These are phyloP conservation scores for Vesta saturnalis DNA, from an alignment of 2,888 invertebrate genomes.

Conservation along the genomic window DNA sequence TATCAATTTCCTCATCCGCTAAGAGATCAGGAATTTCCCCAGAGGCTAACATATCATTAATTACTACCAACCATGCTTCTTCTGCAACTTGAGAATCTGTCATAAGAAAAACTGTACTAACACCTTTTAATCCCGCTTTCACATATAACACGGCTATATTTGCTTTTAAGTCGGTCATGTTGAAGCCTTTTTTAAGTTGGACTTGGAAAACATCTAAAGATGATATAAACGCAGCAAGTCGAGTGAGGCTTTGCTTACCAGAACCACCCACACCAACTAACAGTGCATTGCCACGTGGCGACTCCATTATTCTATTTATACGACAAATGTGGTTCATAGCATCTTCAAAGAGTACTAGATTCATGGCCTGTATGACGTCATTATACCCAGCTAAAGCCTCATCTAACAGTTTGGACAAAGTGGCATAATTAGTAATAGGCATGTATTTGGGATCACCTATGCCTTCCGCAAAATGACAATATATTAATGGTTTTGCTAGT, in stretches of 20 bases:
- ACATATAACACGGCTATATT: slow-evolving; percentile 81
- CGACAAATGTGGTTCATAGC: slow-evolving; percentile 93
- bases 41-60: slow-evolving; percentile 93
- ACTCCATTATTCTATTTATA: slow-evolving; percentile 93
- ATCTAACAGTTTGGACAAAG: slow-evolving; percentile 75
- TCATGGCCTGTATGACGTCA: slow-evolving; percentile 91
- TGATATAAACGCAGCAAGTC: slow-evolving; percentile 90
- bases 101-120: slow-evolving; percentile 86
- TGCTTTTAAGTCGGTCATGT: slow-evolving; percentile 80
- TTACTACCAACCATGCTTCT: slow-evolving; percentile 89
- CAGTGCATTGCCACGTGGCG: slow-evolving; percentile 91
- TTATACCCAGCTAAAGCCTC: slow-evolving; percentile 85
- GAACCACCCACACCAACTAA: slow-evolving; percentile 95
- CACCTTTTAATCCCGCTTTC: slow-evolving; percentile 87
- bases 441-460: slow-evolving; percentile 92
- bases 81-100: slow-evolving; percentile 94
- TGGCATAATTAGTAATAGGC: slow-evolving; percentile 77
- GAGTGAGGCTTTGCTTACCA: slow-evolving; percentile 91
- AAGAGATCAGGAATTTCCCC: slow-evolving; percentile 94
- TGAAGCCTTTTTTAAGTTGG: slow-evolving; percentile 89
- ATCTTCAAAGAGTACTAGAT: slow-evolving; percentile 93
- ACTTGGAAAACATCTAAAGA: slow-evolving; percentile 93
- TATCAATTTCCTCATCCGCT: slow-evolving; percentile 90
- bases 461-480: slow-evolving; percentile 92
- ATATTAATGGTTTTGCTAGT: slow-evolving; percentile 82